Evolutionary conservation across 2,113 vertebrate species (phyloP).

Genomic region (Raja brachyura): DNA sequence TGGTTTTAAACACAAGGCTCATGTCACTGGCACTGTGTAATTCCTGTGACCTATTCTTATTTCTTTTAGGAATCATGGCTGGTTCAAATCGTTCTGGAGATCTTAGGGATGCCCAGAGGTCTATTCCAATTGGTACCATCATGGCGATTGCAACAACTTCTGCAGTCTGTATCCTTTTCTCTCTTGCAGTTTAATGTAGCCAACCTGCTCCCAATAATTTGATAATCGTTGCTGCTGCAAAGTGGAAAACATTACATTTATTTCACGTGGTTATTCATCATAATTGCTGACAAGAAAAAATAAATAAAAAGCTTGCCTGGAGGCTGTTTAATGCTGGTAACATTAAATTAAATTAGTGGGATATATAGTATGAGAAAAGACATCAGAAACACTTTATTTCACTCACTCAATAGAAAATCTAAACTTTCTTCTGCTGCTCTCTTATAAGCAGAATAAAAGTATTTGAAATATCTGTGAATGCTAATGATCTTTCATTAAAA

Average conservation of each 20-base stretch:
- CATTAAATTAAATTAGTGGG: not conserved
- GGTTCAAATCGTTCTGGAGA: constrained; percentile 96
- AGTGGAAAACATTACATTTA: not conserved
- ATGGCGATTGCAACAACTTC: constrained; percentile 94
- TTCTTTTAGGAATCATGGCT: constrained; percentile 86
- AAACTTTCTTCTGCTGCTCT: not conserved
- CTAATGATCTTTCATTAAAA: not conserved
- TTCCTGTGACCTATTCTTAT: not conserved
- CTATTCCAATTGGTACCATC: constrained; percentile 92
- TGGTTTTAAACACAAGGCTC: not conserved
- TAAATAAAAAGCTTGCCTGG: not conserved
- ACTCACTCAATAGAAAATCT: not conserved
- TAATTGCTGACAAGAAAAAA: not conserved
- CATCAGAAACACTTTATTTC: not conserved
- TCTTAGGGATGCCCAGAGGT: constrained; percentile 94
- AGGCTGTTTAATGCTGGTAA: not conserved
- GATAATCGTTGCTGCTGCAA: not conserved
- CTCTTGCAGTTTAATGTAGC: not conserved
- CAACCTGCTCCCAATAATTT: constrained; percentile 12
- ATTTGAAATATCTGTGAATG: not conserved
- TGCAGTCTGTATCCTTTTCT: constrained; percentile 84
- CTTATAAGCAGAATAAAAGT: not conserved
- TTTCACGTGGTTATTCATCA: constrained; percentile 15
- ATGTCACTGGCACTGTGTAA: not conserved
- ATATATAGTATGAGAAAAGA: not conserved